phyloP scores from a whole-genome alignment of 2,113 vertebrate genomes.

The Petrocephalus microphthalmus region DNA sequence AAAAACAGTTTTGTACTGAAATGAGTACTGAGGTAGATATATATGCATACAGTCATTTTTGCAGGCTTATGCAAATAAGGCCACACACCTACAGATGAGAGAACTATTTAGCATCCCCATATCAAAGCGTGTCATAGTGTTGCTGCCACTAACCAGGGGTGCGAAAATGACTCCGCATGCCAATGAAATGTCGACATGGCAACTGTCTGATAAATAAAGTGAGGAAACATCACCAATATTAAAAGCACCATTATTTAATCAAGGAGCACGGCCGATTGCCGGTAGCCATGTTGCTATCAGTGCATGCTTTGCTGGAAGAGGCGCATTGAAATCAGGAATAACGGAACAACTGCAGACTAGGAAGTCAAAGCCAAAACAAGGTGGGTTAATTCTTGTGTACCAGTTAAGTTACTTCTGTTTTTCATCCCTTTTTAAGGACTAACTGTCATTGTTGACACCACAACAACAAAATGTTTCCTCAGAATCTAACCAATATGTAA shows the following conservation, averaged over 20 bases:
- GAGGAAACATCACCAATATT: not conserved
- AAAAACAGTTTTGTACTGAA: not conserved
- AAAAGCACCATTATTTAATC: not conserved
- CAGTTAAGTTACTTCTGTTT: not conserved
- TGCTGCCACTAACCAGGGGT: not conserved
- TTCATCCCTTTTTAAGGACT: too few relatives aligned
- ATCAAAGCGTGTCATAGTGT: not conserved
- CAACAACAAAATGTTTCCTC: too few relatives aligned
- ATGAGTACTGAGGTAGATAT: not conserved
- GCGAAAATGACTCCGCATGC: not conserved
- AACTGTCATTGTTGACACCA: too few relatives aligned
- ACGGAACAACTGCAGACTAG: not conserved
- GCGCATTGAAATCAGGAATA: not conserved
- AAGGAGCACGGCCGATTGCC: not conserved
- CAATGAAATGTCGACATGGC: not conserved
- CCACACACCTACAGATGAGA: not conserved
- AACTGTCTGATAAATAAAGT: constrained; percentile 2
- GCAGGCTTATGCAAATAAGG: not conserved
- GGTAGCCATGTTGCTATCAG: not conserved
- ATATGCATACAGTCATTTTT: not conserved
- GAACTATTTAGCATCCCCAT: not conserved
- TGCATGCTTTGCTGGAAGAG: not conserved
- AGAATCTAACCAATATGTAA: too few relatives aligned
- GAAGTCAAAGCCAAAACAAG: not conserved
- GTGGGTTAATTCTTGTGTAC: not conserved